Conservation (phyloP, 2,888 invertebrate genomes). For the Thalpophila matura region DNA sequence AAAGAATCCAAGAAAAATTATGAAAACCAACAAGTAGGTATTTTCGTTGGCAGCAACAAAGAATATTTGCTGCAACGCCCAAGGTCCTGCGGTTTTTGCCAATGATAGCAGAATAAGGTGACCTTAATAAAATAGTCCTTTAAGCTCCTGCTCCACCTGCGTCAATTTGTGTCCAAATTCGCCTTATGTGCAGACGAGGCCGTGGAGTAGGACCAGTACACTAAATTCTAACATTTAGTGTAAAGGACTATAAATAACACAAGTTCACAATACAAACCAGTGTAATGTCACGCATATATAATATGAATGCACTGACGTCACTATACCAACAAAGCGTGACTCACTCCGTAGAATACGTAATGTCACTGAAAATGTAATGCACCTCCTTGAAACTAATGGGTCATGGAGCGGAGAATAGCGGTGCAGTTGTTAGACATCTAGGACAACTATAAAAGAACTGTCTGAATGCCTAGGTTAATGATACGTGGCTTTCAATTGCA, state of each 20-base stretch:
- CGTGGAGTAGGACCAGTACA: too few species aligned
- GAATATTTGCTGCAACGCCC: too few species aligned
- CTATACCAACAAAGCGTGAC: slow-evolving; percentile 8
- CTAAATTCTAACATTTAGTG: too few species aligned
- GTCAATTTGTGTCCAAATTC: too few species aligned
- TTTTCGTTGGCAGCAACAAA: too few species aligned
- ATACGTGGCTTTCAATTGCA: background rate
- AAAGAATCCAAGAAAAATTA: background rate
- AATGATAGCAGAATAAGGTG: too few species aligned
- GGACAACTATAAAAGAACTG: slow-evolving; percentile 1
- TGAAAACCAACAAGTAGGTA: too few species aligned
- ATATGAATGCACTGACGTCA: slow-evolving; percentile 24
- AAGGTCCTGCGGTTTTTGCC: too few species aligned
- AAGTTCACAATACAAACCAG: slow-evolving; percentile 6
- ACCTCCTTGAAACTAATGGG: slow-evolving; percentile 28
- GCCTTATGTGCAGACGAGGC: too few species aligned
- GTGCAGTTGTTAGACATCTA: slow-evolving; percentile 8
- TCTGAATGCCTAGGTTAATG: background rate
- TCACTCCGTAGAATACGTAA: slow-evolving; percentile 32
- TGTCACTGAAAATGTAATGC: slow-evolving; percentile 35
- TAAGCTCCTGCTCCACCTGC: too few species aligned
- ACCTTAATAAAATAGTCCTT: too few species aligned
- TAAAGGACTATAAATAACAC: background rate
- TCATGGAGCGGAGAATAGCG: background rate
- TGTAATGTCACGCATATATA: background rate